These are phyloP conservation scores for Thomomys bottae DNA, from an alignment of 2,113 vertebrate genomes.

Conservation along the genomic window DNA sequence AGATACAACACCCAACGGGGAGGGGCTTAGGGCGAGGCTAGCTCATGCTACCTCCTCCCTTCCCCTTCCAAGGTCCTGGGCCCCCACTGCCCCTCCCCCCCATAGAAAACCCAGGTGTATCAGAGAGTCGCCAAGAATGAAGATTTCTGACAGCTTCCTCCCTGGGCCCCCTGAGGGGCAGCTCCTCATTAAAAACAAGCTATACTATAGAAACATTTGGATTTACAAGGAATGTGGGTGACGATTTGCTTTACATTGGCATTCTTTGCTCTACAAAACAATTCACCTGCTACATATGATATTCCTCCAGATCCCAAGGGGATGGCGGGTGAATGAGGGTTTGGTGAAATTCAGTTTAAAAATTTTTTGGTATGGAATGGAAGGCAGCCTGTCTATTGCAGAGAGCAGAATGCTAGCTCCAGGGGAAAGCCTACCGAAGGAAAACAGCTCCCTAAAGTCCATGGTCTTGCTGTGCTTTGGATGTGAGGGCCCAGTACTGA, in stretches of 20 bases:
- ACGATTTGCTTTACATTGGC: slow-evolving; percentile 49
- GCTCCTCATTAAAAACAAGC: slow-evolving; percentile 47
- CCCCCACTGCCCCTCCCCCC: neutral
- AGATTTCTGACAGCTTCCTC: neutral
- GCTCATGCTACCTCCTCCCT: no score
- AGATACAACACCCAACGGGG: neutral
- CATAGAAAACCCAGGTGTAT: neutral
- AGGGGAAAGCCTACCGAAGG: slow-evolving; percentile 1
- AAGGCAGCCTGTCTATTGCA: neutral
- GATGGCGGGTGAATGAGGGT: neutral
- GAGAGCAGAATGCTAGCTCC: neutral
- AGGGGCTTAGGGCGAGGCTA: neutral
- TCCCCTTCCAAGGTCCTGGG: neutral
- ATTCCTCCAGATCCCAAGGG: neutral
- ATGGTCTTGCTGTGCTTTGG: neutral
- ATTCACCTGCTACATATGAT: slow-evolving; percentile 12
- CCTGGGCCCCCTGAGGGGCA: neutral
- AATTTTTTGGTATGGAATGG: neutral
- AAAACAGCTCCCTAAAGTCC: neutral
- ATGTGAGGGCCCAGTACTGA: neutral
- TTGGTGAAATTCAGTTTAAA: neutral
- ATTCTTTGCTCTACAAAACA: slow-evolving; percentile 34
- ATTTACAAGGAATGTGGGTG: slow-evolving; percentile 54
- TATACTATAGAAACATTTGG: slow-evolving; percentile 24
- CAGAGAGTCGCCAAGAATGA: neutral